Evolutionary conservation across 2,797 vertebrate species (phyloP).

Genomic region (Neoniphon sammara): DNA sequence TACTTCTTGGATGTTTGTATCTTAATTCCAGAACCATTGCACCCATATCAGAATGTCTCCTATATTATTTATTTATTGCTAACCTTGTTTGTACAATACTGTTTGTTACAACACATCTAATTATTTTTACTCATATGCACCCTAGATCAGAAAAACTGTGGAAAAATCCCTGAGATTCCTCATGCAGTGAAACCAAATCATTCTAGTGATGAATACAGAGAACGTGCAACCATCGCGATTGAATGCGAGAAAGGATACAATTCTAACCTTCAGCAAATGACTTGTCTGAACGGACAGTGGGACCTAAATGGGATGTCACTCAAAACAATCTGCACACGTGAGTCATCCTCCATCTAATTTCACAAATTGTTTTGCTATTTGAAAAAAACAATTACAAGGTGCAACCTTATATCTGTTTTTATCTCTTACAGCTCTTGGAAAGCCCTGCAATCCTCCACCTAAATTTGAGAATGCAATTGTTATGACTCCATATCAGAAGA

Average conservation of each 20-base stretch:
- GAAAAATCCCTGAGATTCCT: conserved; percentile 42
- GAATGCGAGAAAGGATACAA: conserved; percentile 33
- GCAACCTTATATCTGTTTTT: neutral
- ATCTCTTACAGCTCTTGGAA: conserved; percentile 27
- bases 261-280: rapidly evolving
- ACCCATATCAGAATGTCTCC: no score
- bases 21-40: no score
- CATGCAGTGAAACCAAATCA: rapidly evolving
- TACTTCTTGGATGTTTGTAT: no score
- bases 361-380: neutral
- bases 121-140: neutral
- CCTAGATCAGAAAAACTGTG: conserved; percentile 51
- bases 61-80: no score
- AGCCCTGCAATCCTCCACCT: conserved; percentile 31
- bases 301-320: rapidly evolving
- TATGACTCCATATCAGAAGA: neutral
- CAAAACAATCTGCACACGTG: conserved; percentile 50
- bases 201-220: rapidly evolving
- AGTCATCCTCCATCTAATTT: conserved; percentile 29
- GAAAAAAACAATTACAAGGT: no score
- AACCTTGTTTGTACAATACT: neutral
- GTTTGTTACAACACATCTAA: neutral
- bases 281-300: conserved; percentile 54
- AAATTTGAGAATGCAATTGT: conserved; percentile 56
- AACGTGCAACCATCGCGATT: rapidly evolving